phyloP scores from a whole-genome alignment of 2,113 vertebrate species.

The Lepidothrix coronata region DNA sequence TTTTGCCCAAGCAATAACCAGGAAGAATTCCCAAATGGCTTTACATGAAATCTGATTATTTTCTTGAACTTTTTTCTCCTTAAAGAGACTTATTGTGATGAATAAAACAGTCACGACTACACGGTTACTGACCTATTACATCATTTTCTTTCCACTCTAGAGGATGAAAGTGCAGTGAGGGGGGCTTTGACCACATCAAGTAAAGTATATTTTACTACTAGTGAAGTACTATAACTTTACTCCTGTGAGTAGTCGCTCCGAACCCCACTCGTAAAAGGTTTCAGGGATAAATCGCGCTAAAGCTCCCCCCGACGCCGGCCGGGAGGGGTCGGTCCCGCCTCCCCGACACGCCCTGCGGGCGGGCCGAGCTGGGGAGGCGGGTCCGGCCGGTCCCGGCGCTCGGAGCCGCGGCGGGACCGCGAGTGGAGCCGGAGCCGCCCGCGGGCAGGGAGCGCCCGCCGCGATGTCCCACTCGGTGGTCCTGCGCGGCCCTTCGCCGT shows the following conservation, averaged over 20 bases:
- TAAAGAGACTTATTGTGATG: fast-evolving
- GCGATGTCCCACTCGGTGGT: constrained; percentile 87
- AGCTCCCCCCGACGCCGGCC: fast-evolving
- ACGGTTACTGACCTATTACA: not conserved
- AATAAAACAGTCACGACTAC: not conserved
- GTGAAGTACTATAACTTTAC: not conserved
- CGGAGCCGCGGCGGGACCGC: not conserved
- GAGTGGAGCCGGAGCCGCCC: not conserved
- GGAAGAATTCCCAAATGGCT: not conserved
- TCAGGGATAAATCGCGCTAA: fast-evolving
- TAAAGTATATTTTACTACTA: fast-evolving
- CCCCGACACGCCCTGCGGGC: not conserved
- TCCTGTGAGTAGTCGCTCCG: fast-evolving
- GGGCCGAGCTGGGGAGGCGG: not conserved
- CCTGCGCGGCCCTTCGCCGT: constrained; percentile 90
- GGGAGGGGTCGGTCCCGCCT: not conserved
- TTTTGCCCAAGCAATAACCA: not conserved
- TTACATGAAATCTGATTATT: not conserved
- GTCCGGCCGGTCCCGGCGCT: not conserved
- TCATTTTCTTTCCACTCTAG: not conserved
- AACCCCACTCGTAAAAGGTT: fast-evolving
- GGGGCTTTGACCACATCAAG: not conserved
- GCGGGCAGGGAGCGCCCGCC: not conserved
- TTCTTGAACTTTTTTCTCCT: not conserved
- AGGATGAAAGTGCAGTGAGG: fast-evolving